Base-by-base conservation (phyloP, 2,113 vertebrate species). In the Ranitomeya variabilis region DNA sequence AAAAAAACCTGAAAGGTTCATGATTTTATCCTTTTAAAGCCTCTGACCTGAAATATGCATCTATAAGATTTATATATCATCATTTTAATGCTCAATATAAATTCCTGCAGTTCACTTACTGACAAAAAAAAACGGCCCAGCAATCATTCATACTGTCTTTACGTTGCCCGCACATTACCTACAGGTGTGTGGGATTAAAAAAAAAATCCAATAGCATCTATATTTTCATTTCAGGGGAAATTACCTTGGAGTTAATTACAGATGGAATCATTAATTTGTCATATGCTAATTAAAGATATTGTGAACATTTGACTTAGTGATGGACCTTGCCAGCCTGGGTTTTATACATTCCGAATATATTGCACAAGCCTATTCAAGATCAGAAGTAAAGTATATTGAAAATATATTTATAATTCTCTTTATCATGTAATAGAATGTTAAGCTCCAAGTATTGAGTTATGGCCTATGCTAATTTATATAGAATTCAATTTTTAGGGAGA, bases 281-380 rank as follows among this genome's bases (percentile, higher is more conserved):
- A 84, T 67, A 84, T 84, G 66, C 67, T 84, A 84, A 84, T 84
- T 84, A 84, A 84, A 71, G 82, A 84, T 69, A 69, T 55, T 67
- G 81, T 69, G 62, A 67, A 69, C 19, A 18, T 83, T 84, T 84
- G 64, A 84, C 82, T 84, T 52, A n/a, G 80, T 5, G 57, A 62
- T 81, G 80, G 57, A 15, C 80, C 16, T 59, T 19, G 23, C 23
- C 31, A 45, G 14, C 82, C 45, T 26, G 21, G 55, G 64, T 16
- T 69, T 52, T 55, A 57, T 54, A 52, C 31, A 71, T 26, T 21
- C 13, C 64, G 26, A 23, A 51, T 55, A 54, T 83, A 55, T 55
- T 55, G 26, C 45, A 71, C 15, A 7, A 14, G 21, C 21, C 23
- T 55, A 21, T 84, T 71, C 64, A 16, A 54, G 45, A 69, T 71